Conservation (phyloP, 2,797 vertebrate species). For the Betta splendens region DNA sequence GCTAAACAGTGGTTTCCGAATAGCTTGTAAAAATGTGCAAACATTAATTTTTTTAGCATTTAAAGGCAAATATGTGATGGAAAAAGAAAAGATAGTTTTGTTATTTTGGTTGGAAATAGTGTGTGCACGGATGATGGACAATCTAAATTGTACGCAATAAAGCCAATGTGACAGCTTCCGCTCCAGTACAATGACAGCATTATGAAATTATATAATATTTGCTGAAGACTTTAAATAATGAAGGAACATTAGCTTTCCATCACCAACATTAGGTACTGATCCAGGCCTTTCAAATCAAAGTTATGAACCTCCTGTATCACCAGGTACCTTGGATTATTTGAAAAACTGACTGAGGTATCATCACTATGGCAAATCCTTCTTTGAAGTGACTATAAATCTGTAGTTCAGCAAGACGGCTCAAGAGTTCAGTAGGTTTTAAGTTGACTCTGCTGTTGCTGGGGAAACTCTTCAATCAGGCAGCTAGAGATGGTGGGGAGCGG, state of each 20-base stretch:
- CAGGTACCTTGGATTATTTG: background rate
- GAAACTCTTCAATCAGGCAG: constrained; percentile 54
- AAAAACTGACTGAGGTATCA: too few relatives aligned
- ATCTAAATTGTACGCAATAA: too few relatives aligned
- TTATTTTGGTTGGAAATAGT: too few relatives aligned
- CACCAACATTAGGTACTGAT: background rate
- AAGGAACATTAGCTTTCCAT: background rate
- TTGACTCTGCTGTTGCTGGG: constrained; percentile 42
- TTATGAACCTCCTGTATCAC: background rate
- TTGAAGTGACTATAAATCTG: too few relatives aligned
- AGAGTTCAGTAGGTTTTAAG: constrained; percentile 31
- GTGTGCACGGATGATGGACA: too few relatives aligned
- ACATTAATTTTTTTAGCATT: too few relatives aligned
- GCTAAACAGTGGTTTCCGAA: background rate
- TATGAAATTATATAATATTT: too few relatives aligned
- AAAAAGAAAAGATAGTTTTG: too few relatives aligned
- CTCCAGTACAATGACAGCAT: too few relatives aligned
- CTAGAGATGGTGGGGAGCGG: constrained; percentile 34
- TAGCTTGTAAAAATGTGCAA: background rate
- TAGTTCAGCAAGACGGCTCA: constrained; percentile 20
- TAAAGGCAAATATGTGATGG: too few relatives aligned
- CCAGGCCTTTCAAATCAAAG: background rate
- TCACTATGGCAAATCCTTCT: too few relatives aligned
- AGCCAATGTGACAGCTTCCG: too few relatives aligned
- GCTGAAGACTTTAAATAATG: background rate